Evolutionary conservation across 1,140 invertebrate species (phyloP), one percentile per base, ranked within the genome.

Genomic region (Platorchestia sp.): DNA sequence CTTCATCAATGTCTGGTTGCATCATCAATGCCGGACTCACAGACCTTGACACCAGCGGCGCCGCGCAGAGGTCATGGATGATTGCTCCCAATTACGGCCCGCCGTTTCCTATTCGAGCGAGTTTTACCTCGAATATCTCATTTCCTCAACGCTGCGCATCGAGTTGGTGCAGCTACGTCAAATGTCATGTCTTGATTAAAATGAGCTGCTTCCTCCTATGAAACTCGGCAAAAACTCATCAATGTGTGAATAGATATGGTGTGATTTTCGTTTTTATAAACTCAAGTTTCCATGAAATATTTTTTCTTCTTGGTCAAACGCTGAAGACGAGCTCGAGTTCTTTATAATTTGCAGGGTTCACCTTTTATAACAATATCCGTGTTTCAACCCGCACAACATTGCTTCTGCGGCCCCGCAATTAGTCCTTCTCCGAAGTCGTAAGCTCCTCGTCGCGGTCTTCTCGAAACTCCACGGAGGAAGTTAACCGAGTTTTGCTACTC

Each of bases 401-500:
- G 3, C 59, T 75, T 75, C 59, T 75, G 14, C 14, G 14, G 59
- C 59, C 14, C 59, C 59, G 27, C 59, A 75, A 75, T 75, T 75
- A 75, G 59, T 75, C 27, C 19, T 10, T 10, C 47, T 6, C 6
- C 14, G 10, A 10, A 75, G 59, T 75, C 59, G 59, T 47, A 6
- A 0, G 42, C 44, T 3, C 59, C 3, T 36, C 14, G 10, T 75
- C 1, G 59, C 14, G 36, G 10, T 75, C 27, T 14, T 42, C 41
- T 5, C 41, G 22, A 89, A 89, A 89, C 87, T 89, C 87, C 36
- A 89, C n/a, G 87, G 87, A 44, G 10, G 87, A 89, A 89, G 41
- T 89, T 89, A 89, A 27, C 41, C 87, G 87, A 89, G 87, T 89
- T 89, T 89, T 27, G 59, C 27, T 22, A 75, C 59, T 75, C 59